Conservation (phyloP, 1,140 invertebrate genomes). For the Anastatus disparis region DNA sequence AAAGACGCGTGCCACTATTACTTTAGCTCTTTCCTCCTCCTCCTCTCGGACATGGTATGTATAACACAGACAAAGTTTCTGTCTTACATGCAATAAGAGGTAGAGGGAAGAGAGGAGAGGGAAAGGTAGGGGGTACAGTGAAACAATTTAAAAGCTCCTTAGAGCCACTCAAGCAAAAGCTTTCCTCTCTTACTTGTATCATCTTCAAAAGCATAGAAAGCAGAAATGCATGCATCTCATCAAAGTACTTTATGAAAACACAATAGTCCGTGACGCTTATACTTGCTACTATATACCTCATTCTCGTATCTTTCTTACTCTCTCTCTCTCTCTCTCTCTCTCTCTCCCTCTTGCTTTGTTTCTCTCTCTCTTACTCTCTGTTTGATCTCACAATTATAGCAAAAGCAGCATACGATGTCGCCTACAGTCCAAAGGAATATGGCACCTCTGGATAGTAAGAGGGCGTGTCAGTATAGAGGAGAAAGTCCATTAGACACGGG, state of each 20-base stretch:
- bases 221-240: not conserved
- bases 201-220: constrained; percentile 11
- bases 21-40: too few relatives aligned
- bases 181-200: not conserved
- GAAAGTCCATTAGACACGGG: constrained; percentile 23
- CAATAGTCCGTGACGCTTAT: not conserved
- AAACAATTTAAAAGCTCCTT: constrained; percentile 29
- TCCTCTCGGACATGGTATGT: too few relatives aligned
- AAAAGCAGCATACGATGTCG: not conserved
- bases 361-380: constrained; percentile 8
- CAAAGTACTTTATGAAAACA: constrained; percentile 26
- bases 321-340: not conserved
- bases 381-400: constrained; percentile 32
- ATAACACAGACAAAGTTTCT: too few relatives aligned
- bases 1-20: too few relatives aligned
- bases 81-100: too few relatives aligned
- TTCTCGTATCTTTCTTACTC: not conserved
- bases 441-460: not conserved
- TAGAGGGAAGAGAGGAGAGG: too few relatives aligned
- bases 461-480: not conserved
- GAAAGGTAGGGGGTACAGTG: too few relatives aligned
- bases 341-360: not conserved
- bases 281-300: not conserved
- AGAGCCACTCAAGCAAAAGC: not conserved
- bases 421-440: not conserved